Percentiles rank a stretch among this genome's conserved stretches.
These are phyloP conservation scores for Eristalis arbustorum DNA, from an alignment of 2,888 invertebrate genomes.

Conservation along the genomic window DNA sequence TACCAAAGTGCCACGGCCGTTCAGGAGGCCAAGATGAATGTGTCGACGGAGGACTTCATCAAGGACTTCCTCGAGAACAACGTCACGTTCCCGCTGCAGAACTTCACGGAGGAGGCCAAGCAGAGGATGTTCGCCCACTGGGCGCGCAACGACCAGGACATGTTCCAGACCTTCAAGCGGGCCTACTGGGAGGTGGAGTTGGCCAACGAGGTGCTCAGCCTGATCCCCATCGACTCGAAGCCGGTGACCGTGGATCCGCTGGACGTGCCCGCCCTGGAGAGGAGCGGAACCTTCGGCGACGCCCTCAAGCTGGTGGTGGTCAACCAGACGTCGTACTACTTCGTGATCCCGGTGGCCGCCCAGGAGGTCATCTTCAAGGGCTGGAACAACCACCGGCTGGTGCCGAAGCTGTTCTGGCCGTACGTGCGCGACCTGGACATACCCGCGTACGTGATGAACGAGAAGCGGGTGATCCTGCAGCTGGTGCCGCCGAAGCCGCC, in stretches of 20 bases:
- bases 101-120: constrained; percentile 76
- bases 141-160: constrained; percentile 76
- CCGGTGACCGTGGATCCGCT: constrained; percentile 76
- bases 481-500: constrained; percentile 78
- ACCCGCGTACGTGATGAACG: constrained; percentile 76
- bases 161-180: constrained; percentile 75
- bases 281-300: constrained; percentile 73
- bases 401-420: constrained; percentile 76
- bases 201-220: constrained; percentile 69
- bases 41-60: constrained; percentile 75
- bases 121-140: constrained; percentile 79
- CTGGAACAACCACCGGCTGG: constrained; percentile 77
- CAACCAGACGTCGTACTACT: constrained; percentile 76
- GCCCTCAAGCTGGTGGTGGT: constrained; percentile 75
- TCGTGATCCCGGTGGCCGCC: constrained; percentile 78
- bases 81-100: constrained; percentile 71
- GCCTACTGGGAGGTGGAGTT: constrained; percentile 75
- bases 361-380: constrained; percentile 76
- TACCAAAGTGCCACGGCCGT: constrained; percentile 74
- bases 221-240: constrained; percentile 73
- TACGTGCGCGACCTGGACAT: constrained; percentile 77
- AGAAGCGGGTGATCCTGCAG: constrained; percentile 75
- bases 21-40: constrained; percentile 75
- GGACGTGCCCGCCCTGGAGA: constrained; percentile 73
- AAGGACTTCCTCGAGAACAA: constrained; percentile 73